These are phyloP conservation scores for Mycalesis mineus DNA, from an alignment of 2,888 invertebrate species.

Conservation along the genomic window DNA sequence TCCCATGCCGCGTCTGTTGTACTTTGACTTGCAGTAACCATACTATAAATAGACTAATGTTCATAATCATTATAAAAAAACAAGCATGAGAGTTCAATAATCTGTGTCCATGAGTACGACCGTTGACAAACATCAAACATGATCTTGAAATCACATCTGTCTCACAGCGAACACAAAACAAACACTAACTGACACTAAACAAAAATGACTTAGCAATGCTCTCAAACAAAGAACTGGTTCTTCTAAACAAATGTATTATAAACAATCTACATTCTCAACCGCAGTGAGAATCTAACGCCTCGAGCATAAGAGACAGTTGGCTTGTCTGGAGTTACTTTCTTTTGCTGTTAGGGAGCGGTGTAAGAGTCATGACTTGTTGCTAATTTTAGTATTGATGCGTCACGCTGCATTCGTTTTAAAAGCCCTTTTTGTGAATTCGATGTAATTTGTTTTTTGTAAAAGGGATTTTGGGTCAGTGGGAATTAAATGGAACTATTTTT, in stretches of 20 bases:
- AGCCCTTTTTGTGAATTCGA: neutral
- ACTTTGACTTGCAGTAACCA: no score
- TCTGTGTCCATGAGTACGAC: no score
- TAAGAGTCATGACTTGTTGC: neutral
- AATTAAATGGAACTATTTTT: no score
- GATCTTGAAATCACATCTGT: no score
- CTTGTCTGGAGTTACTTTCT: neutral
- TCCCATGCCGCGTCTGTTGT: no score
- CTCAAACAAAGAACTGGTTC: constrained; percentile 3
- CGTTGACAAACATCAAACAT: no score
- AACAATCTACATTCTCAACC: neutral
- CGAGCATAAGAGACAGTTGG: neutral
- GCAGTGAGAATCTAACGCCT: neutral
- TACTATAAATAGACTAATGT: no score
- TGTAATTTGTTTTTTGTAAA: neutral
- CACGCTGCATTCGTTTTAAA: neutral
- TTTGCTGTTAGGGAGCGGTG: neutral
- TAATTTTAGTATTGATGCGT: neutral
- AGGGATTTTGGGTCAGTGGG: no score
- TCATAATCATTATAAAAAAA: no score
- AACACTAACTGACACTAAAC: neutral
- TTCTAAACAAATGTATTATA: neutral
- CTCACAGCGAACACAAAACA: neutral
- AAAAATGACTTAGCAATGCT: neutral
- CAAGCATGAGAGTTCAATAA: no score